phyloP scores from a whole-genome alignment of 2,113 vertebrate genomes.

The Zosterops lateralis region DNA sequence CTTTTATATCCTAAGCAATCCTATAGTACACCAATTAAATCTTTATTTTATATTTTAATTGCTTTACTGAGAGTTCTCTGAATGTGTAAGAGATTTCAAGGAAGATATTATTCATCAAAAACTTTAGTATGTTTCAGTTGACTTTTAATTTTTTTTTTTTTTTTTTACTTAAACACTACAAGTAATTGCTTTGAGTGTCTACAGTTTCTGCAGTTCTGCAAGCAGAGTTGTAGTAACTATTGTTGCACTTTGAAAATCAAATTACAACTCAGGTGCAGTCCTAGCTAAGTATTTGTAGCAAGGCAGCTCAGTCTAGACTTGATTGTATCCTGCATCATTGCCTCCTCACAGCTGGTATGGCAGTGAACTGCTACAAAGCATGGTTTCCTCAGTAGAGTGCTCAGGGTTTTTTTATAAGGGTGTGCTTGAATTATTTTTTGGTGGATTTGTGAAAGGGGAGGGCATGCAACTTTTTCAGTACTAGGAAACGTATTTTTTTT shows the following conservation, averaged over 20 bases:
- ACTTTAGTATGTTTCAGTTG: background rate
- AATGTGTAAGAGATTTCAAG: background rate
- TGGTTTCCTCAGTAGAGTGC: background rate
- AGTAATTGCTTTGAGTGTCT: background rate
- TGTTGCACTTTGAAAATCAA: background rate
- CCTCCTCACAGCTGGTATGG: background rate
- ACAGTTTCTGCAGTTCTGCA: background rate
- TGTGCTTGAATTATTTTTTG: background rate
- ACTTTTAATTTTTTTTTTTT: background rate
- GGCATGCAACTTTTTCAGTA: background rate
- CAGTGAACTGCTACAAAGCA: background rate
- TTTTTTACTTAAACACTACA: background rate
- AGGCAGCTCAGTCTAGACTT: background rate
- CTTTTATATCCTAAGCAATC: background rate
- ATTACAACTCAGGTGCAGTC: background rate
- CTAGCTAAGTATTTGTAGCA: background rate
- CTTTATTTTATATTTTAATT: background rate
- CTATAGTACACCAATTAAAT: background rate
- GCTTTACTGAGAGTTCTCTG: background rate
- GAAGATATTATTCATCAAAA: background rate
- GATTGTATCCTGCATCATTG: accelerated
- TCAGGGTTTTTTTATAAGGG: background rate
- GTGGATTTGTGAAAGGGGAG: background rate
- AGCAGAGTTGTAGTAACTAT: background rate
- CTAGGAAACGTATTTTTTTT: background rate